These are phyloP conservation scores for Calycopis cecrops DNA, from an alignment of 1,140 invertebrate species.

Conservation along the genomic window DNA sequence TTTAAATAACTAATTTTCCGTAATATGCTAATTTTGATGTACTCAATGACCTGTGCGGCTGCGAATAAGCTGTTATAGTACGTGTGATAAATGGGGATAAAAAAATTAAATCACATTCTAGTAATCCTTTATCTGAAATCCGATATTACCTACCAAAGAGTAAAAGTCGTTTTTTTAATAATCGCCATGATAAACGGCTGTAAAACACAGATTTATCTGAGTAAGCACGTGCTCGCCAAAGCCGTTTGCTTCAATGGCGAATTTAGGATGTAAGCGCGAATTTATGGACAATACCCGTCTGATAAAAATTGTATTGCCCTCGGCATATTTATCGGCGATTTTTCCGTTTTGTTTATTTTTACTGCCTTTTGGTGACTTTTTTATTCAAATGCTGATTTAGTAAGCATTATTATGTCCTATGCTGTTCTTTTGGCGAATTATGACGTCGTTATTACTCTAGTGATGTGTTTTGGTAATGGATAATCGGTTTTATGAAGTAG, in stretches of 20 bases:
- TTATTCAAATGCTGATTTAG: constrained; percentile 2
- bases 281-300: constrained; percentile 50
- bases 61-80: too few relatives aligned
- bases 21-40: too few relatives aligned
- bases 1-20: too few relatives aligned
- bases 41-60: too few relatives aligned
- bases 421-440: background rate
- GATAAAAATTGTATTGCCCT: constrained; percentile 63
- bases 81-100: background rate
- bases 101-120: too few relatives aligned
- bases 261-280: constrained; percentile 55
- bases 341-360: constrained; percentile 34
- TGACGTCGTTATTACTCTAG: background rate
- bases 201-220: constrained; percentile 45
- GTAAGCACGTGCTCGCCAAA: constrained; percentile 36
- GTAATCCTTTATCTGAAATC: constrained; percentile 3
- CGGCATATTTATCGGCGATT: constrained; percentile 45
- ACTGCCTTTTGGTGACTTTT: constrained; percentile 14
- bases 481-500: too few relatives aligned
- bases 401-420: background rate
- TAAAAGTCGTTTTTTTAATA: constrained; percentile 34
- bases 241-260: constrained; percentile 41
- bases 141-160: background rate
- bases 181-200: constrained; percentile 39
- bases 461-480: background rate